Evolutionary conservation across 2,113 vertebrate species (phyloP), one percentile per base, ranked within the genome.

Genomic region (Barbus barbus): DNA sequence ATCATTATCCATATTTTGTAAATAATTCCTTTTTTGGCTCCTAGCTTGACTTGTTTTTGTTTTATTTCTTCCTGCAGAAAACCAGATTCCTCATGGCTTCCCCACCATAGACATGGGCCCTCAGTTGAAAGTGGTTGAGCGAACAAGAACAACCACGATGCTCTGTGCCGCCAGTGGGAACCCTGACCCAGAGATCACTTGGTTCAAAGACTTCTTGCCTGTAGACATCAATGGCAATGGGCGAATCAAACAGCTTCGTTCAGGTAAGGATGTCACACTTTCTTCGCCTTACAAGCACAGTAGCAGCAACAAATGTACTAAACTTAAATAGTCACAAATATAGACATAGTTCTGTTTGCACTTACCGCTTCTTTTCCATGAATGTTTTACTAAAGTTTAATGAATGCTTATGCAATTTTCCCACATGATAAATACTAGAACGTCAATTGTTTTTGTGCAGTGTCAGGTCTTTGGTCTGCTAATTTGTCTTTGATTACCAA

Each of bases 131-230:
- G 98, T 99, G 92, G 98, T 99, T 28, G 98, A 99, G 87, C 96
- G 92, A 90, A 98, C 96, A 2, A 95, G 97, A 76, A 99, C 96
- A 0, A 98, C 97, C 91, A 99, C 97, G 2, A 98, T 99, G 98
- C 92, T 99, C 71, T 99, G 98, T 12, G 98, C 97, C 1, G 98
- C 98, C 84, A 96, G 98, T 0, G 98, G 98, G 2, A 98, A 98
- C 89, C 98, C 98, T 0, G 98, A 99, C 84, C 98, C 98, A 0
- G 97, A 99, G 91, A 99, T 99, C 92, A 94, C 96, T 83, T 99
- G 98, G 98, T 99, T 96, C 92, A 99, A 99, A 91, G 98, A 99
- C 91, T 99, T 99, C 90, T 94, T 99, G 86, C 98, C 98, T 0
- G 97, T 99, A 1, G 98, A 99, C 90, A 97, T 97, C 3, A 93